Evolutionary conservation across 2,797 vertebrate species (phyloP).

Genomic region (Martes flavigula): DNA sequence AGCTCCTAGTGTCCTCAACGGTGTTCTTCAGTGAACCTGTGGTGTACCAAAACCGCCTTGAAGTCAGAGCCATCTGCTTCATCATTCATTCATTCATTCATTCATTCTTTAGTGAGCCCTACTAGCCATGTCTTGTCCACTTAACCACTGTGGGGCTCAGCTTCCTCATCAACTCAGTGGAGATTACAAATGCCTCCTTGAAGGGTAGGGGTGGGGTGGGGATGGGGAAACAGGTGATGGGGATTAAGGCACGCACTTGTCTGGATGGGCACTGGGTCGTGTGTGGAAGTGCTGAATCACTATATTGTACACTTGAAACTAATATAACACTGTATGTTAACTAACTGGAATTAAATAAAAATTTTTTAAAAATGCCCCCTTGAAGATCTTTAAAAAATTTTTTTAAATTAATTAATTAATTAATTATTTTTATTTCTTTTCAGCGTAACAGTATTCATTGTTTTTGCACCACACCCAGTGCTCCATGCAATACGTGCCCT

Average conservation of each 20-base stretch:
- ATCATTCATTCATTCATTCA: not conserved
- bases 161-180: not conserved
- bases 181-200: not conserved
- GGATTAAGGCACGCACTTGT: not conserved
- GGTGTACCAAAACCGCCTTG: not conserved
- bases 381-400: too few species aligned
- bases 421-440: too few species aligned
- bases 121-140: not conserved
- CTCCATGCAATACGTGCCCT: too few species aligned
- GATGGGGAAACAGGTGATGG: not conserved
- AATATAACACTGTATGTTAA: not conserved
- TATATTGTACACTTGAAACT: not conserved
- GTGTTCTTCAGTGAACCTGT: not conserved
- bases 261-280: accelerated
- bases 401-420: too few species aligned
- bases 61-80: not conserved
- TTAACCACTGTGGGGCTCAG: not conserved
- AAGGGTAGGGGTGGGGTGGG: not conserved
- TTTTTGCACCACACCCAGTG: too few species aligned
- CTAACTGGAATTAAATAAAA: not conserved
- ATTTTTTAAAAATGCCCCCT: too few species aligned
- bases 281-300: not conserved
- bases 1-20: not conserved
- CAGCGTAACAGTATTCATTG: too few species aligned
- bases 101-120: not conserved